Base-by-base conservation (phyloP, 2,888 invertebrate genomes). In the Drosophila tanythrix region DNA sequence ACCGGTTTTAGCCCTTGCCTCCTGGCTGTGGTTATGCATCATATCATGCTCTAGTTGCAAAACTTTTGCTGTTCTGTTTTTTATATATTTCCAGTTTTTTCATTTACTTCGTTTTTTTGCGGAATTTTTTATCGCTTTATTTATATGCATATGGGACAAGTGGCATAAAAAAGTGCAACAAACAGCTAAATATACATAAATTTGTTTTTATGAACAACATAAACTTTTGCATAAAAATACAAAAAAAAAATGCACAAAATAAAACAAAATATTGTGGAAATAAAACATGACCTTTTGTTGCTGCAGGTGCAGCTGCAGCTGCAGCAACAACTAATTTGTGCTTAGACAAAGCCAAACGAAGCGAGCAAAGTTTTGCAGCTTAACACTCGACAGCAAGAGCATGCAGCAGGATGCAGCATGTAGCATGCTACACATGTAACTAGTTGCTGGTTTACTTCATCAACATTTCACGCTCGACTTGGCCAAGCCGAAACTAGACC, bases 381-480 rank as follows among this genome's bases (percentile, higher is more conserved):
- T 83, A 83, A 85, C 80, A 80, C 75, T 71, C 82, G 78, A 66
- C 59, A 43, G 68, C 67, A 65, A 38, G 38, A 38, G 55, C 55
- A 56, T 38, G 55, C 55, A 68, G 65, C 57, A 68, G 57, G 58
- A 31, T 46, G 25, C 25, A 27, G 58, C 56, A 61, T 48, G 77
- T 15, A 48, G 76, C 70, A 69, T 61, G 70, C 68, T 59, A 81
- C 69, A 64, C 82, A 85, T 81, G 79, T 74, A 74, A 71, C 79
- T 67, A 73, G 78, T 66, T 79, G 63, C 73, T 64, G 82, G 56
- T 38, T 73, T 85, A 88, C 84, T 88, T 88, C 88, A 89, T 88
- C 88, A 86, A 88, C 88, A 88, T 86, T 89, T 88, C 77, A 84
- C 86, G 76, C 81, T 86, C 76, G 81, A 88, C 78, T 89, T 88